phyloP scores from a whole-genome alignment of 2,888 invertebrate genomes.

The Latheticus oryzae region DNA sequence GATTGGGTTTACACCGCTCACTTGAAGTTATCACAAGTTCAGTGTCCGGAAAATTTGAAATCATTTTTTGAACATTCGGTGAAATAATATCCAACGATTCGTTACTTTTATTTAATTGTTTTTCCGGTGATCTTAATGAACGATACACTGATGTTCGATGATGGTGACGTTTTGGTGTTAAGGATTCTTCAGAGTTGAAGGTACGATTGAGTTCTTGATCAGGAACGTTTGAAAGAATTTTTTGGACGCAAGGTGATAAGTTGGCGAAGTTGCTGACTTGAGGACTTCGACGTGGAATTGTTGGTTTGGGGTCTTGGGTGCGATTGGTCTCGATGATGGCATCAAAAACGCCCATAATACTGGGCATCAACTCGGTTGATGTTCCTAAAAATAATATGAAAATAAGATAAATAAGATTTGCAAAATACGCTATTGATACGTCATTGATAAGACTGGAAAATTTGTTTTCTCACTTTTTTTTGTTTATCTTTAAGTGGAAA shows the following conservation, averaged over 20 bases:
- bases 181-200: conserved; percentile 61
- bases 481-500: no score
- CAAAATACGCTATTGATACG: no score
- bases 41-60: conserved; percentile 67
- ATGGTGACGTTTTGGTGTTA: conserved; percentile 46
- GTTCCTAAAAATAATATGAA: conserved; percentile 83
- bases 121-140: conserved; percentile 48
- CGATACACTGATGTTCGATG: conserved; percentile 37
- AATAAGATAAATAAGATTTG: no score
- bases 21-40: conserved; percentile 60
- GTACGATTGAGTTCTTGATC: conserved; percentile 61
- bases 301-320: conserved; percentile 47
- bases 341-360: conserved; percentile 88
- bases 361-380: conserved; percentile 87
- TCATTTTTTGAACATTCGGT: conserved; percentile 69
- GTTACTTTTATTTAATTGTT: conserved; percentile 55
- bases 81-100: conserved; percentile 64
- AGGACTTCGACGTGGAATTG: conserved; percentile 58
- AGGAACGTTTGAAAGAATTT: conserved; percentile 71
- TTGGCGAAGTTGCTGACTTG: conserved; percentile 67
- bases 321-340: conserved; percentile 72
- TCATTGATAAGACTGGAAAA: no score
- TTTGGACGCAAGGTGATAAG: conserved; percentile 72
- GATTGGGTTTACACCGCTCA: conserved; percentile 51
- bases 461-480: no score